phyloP scores from a whole-genome alignment of 2,888 invertebrate genomes.

The Cremastobaeus sp. region DNA sequence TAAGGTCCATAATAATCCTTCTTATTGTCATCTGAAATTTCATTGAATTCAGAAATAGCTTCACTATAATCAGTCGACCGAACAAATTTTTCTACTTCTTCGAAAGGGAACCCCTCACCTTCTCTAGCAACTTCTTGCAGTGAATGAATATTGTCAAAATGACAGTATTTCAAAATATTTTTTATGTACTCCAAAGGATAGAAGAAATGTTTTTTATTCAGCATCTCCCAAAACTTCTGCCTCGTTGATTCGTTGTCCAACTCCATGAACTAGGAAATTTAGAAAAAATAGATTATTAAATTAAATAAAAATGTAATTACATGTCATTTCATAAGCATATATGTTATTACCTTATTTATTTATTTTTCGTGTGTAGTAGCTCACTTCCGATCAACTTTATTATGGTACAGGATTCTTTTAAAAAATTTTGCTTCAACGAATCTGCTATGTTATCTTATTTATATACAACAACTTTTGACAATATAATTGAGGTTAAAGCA shows the following conservation, averaged over 20 bases:
- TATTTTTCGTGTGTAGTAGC: no score
- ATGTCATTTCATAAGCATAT: no score
- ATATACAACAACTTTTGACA: no score
- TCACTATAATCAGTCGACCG: neutral
- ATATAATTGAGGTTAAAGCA: no score
- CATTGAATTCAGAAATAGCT: neutral
- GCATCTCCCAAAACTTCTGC: neutral
- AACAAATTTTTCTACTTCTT: conserved; percentile 5
- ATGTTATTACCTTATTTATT: no score
- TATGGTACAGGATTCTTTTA: no score
- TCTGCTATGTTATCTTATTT: no score
- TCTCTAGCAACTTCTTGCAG: conserved; percentile 13
- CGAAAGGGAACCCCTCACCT: neutral
- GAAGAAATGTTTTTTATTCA: neutral
- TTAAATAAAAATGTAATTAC: neutral
- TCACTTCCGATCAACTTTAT: no score
- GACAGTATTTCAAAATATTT: conserved; percentile 5
- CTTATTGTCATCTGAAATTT: conserved; percentile 1
- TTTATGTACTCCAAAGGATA: neutral
- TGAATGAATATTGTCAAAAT: conserved; percentile 13
- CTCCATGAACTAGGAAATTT: neutral
- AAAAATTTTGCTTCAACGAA: no score
- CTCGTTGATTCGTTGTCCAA: neutral
- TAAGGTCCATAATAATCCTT: neutral
- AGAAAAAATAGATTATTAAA: neutral